phyloP scores from a whole-genome alignment of 2,797 vertebrate species.

The Scleropages formosus region DNA sequence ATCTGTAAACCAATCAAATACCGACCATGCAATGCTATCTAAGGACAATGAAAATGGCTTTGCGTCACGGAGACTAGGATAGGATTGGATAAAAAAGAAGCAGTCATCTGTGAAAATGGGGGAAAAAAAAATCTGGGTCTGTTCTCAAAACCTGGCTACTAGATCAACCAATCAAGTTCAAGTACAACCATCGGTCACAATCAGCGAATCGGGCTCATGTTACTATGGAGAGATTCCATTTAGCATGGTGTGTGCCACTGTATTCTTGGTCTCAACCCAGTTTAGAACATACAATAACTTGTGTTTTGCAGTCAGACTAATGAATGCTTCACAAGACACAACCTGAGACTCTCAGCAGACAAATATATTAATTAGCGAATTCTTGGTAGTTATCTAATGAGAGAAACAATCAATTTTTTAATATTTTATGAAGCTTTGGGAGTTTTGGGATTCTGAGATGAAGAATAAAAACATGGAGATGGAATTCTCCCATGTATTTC shows the following conservation, averaged over 20 bases:
- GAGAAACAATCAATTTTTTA: constrained; percentile 5
- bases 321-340: not conserved
- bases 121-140: not conserved
- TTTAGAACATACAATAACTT: not conserved
- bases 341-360: constrained; percentile 1
- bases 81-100: not conserved
- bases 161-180: not conserved
- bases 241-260: not conserved
- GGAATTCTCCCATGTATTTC: too few species aligned
- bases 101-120: not conserved
- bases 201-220: not conserved
- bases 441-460: constrained; percentile 1
- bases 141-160: not conserved
- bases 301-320: not conserved
- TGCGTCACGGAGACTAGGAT: not conserved
- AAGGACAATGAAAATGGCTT: not conserved
- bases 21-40: too few species aligned
- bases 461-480: too few species aligned
- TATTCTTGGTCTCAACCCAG: not conserved
- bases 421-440: too few species aligned
- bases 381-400: not conserved
- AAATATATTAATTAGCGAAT: not conserved
- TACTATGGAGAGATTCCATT: not conserved
- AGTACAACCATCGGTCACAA: not conserved
- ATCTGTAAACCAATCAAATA: not conserved